A percentile compares a stretch with the other conserved stretches of the same genome.
Conservation (phyloP, 1,140 invertebrate species). For the Heliothis subflexa region DNA sequence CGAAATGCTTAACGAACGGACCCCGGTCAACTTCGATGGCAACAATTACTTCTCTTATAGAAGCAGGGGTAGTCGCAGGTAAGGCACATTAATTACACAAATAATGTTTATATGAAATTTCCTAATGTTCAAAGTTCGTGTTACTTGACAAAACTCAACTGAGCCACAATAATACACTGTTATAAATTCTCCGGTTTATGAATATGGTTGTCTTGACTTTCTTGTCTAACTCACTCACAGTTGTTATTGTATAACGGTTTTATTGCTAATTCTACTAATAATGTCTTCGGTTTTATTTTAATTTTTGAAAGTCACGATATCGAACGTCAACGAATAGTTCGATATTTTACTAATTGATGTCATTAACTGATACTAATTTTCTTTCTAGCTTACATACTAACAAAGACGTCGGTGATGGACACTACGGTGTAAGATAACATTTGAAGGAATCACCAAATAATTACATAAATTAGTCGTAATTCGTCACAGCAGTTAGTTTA, state of each 20-base stretch:
- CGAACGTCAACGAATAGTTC: background rate
- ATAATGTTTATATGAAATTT: slow-evolving; percentile 5
- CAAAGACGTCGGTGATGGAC: slow-evolving; percentile 73
- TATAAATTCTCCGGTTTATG: slow-evolving; percentile 23
- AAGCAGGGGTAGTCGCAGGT: slow-evolving; percentile 84
- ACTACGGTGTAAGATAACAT: slow-evolving; percentile 83
- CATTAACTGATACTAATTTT: slow-evolving; percentile 58
- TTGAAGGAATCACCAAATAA: slow-evolving; percentile 56
- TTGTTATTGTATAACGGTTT: slow-evolving; percentile 25
- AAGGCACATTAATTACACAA: slow-evolving; percentile 43
- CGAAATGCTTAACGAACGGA: slow-evolving; percentile 81
- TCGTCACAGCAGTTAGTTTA: slow-evolving; percentile 71
- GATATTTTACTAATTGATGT: slow-evolving; percentile 18
- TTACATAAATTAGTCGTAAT: slow-evolving; percentile 63
- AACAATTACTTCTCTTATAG: slow-evolving; percentile 85
- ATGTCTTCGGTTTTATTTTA: slow-evolving; percentile 14
- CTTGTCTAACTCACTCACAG: slow-evolving; percentile 32
- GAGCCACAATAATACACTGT: slow-evolving; percentile 14
- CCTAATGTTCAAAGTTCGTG: slow-evolving; percentile 32
- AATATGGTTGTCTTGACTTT: slow-evolving; percentile 40
- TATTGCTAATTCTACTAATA: slow-evolving; percentile 34
- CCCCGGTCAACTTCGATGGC: slow-evolving; percentile 83
- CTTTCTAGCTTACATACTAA: slow-evolving; percentile 85
- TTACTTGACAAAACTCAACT: slow-evolving; percentile 27
- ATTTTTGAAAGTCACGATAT: slow-evolving; percentile 5